Base-by-base conservation (phyloP, 2,888 invertebrate species). In the Octonoba sinensis region DNA sequence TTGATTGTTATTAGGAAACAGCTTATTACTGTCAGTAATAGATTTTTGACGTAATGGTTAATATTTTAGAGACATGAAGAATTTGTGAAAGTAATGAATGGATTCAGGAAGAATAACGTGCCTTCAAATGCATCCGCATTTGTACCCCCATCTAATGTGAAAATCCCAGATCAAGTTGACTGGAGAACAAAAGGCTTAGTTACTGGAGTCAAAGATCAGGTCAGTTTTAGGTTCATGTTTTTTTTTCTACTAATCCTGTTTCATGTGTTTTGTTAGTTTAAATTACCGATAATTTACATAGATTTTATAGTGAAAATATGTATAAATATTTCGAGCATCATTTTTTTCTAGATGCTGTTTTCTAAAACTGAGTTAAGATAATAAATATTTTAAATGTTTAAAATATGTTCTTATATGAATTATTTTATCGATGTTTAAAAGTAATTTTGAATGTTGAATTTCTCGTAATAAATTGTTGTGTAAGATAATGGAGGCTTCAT, bases 191-290 rank as follows among this genome's bases (percentile, higher is more conserved):
- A 72, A 36, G 71, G 78, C 6, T 46, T 66, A 12, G 77, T 77
- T 20, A 77, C 71, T 15, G 57, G 57, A 6, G 77, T 77, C 2
- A 77, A 77, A 22, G 36, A 77, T 36, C 77, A 77, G 77, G 77
- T 77, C 11, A 62, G 64, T 54, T 47, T 69, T 44, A 62, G 65
- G 16, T 74, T 79, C 8, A 93, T 87, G 92, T 92, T 87, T 96
- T 96, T 89, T 96, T 96, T 83, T 94, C 95, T 4, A 4, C 3
- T 18, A 54, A 91, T 97, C 96, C 96, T 92, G 96, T 60, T 97
- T 36, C 1, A 36, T 36, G 11, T 36, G 36, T 36, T 36, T 97
- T 91, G 95, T 95, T 87, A 90, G 94, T 24, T 93, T 93, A 89
- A 92, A 92, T 91, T 11, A 86, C 86, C 3, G 0, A 44, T 64